A percentile compares a stretch with the other conserved stretches of the same genome.
phyloP scores from a whole-genome alignment of 2,797 vertebrate species.

The Pseudochaenichthys georgianus region DNA sequence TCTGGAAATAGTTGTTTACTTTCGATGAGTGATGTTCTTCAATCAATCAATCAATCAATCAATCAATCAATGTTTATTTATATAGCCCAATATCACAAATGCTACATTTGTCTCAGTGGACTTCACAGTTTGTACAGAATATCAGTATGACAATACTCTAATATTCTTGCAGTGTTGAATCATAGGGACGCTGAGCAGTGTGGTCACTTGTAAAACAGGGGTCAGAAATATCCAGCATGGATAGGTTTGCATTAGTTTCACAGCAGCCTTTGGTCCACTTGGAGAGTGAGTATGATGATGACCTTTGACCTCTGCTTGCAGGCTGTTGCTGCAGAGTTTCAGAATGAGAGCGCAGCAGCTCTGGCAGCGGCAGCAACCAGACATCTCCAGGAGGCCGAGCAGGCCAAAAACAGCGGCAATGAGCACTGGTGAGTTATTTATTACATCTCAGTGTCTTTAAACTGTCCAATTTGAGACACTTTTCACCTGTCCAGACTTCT shows the following conservation, averaged over 20 bases:
- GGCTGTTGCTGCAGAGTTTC: conserved; percentile 98
- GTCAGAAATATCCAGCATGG: conserved; percentile 7
- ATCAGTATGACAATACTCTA: too few species aligned
- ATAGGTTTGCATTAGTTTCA: neutral
- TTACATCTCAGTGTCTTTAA: neutral
- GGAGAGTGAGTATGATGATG: neutral
- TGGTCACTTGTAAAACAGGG: neutral
- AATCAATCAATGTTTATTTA: too few species aligned
- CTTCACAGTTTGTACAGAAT: too few species aligned
- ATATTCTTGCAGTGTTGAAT: neutral
- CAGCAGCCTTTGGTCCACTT: neutral
- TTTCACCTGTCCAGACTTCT: neutral
- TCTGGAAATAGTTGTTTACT: conserved; percentile 8
- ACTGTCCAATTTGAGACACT: neutral
- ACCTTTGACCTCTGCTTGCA: conserved; percentile 69
- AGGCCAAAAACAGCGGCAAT: conserved; percentile 89
- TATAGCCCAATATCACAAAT: too few species aligned
- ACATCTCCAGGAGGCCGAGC: conserved; percentile 96
- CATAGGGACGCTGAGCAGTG: neutral
- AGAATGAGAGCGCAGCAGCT: conserved; percentile 96
- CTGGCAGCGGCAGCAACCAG: conserved; percentile 95
- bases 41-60: too few species aligned
- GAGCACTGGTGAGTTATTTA: conserved; percentile 90
- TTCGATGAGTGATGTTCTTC: neutral
- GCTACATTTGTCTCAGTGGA: too few species aligned